Conservation (phyloP, 2,113 vertebrate species). For the Psittacula cyanocephala region DNA sequence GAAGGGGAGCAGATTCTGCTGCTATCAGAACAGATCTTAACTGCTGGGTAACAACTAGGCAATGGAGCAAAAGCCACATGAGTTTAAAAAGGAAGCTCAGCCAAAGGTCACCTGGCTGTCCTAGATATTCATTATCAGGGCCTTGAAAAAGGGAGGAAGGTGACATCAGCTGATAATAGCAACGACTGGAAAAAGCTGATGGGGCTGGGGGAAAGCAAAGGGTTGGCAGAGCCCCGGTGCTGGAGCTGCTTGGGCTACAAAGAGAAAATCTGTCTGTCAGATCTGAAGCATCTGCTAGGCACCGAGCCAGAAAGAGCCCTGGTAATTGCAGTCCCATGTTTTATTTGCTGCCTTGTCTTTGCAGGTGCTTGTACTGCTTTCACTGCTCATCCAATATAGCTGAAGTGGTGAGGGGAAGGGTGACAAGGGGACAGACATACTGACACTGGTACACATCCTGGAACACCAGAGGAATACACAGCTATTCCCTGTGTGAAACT, state of each 20-base stretch:
- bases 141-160: neutral
- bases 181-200: neutral
- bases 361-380: neutral
- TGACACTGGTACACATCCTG: neutral
- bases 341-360: neutral
- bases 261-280: neutral
- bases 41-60: neutral
- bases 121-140: constrained; percentile 10
- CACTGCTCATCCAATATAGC: fast-evolving
- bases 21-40: neutral
- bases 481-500: neutral
- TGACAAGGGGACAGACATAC: neutral
- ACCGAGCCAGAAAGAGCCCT: neutral
- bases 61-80: neutral
- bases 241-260: neutral
- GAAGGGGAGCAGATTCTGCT: neutral
- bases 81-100: constrained; percentile 35
- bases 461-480: neutral
- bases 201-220: neutral
- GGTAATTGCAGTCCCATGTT: neutral
- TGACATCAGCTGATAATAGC: neutral
- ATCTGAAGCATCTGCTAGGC: neutral
- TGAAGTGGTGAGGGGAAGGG: neutral
- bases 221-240: neutral
- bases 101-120: constrained; percentile 32